Percentiles rank a stretch among this genome's conserved stretches.
These are phyloP conservation scores for Leptopilina boulardi DNA, from an alignment of 1,140 invertebrate genomes.

Conservation along the genomic window DNA sequence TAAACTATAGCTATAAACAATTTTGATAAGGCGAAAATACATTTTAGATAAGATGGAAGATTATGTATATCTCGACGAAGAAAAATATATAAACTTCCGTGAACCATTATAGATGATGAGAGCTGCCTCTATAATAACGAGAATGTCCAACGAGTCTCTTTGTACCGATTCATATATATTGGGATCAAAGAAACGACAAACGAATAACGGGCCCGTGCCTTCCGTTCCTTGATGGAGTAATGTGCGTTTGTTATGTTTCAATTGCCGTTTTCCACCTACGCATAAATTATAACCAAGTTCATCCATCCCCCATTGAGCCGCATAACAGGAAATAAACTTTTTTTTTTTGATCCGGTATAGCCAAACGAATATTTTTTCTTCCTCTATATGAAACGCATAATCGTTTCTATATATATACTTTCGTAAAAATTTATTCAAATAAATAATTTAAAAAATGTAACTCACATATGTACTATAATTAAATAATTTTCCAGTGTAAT, in stretches of 20 bases:
- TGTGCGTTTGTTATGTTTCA: constrained; percentile 72
- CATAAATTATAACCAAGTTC: constrained; percentile 62
- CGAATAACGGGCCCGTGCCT: constrained; percentile 62
- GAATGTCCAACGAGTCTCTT: constrained; percentile 58
- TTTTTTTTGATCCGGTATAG: constrained; percentile 15
- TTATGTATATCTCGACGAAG: background rate
- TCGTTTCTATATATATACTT: too few species aligned
- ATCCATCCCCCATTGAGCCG: constrained; percentile 46
- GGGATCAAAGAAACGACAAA: constrained; percentile 65
- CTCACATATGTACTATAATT: too few species aligned
- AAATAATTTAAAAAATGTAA: too few species aligned
- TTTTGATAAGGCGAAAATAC: too few species aligned
- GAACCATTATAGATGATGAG: constrained; percentile 47
- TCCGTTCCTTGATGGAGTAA: constrained; percentile 70
- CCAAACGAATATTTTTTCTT: background rate
- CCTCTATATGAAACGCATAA: too few species aligned
- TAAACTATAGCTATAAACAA: too few species aligned
- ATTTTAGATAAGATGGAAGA: constrained; percentile 11
- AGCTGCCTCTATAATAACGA: constrained; percentile 49
- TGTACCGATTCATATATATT: constrained; percentile 51
- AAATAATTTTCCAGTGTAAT: too few species aligned
- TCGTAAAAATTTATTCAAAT: too few species aligned
- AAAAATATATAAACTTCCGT: constrained; percentile 56
- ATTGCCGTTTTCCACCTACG: constrained; percentile 66
- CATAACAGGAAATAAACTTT: constrained; percentile 36